These are phyloP conservation scores for Drosophila aldrichi DNA, from an alignment of 2,888 invertebrate genomes.

Conservation along the genomic window DNA sequence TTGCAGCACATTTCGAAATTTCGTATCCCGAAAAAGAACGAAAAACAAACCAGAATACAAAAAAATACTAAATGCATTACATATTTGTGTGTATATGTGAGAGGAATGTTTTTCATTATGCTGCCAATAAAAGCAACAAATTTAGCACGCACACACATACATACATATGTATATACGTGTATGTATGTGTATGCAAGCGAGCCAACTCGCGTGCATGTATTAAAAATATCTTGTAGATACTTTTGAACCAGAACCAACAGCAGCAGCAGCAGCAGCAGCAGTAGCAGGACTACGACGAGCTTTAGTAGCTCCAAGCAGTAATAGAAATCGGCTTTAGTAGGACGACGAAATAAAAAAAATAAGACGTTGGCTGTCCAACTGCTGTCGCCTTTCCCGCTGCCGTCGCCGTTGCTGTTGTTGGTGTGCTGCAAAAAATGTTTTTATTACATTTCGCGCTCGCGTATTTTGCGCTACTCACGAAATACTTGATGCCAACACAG, in stretches of 20 bases:
- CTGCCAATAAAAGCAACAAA: conserved; percentile 50
- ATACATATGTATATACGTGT: conserved; percentile 24
- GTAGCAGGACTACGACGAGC: not conserved
- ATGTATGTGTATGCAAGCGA: conserved; percentile 30
- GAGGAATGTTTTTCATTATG: conserved; percentile 71
- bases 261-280: conserved; percentile 10
- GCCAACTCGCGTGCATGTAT: conserved; percentile 72
- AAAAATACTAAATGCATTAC: conserved; percentile 57
- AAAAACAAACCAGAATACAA: not conserved
- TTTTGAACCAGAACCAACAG: conserved; percentile 45
- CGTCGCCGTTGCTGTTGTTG: conserved; percentile 8
- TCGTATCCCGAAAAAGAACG: conserved; percentile 1
- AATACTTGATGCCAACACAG: conserved; percentile 75
- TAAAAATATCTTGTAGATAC: conserved; percentile 81
- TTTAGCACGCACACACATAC: conserved; percentile 12
- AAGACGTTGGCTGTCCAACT: conserved; percentile 63
- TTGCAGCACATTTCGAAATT: conserved; percentile 30
- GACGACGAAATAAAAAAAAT: conserved; percentile 48
- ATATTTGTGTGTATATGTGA: conserved; percentile 49
- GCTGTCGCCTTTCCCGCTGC: conserved; percentile 4
- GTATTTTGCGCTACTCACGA: conserved; percentile 78
- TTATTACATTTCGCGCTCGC: conserved; percentile 84
- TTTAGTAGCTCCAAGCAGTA: conserved; percentile 61
- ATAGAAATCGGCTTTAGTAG: conserved; percentile 69
- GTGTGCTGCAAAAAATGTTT: conserved; percentile 80